Evolutionary conservation across 2,797 vertebrate genomes (phyloP).

Genomic region (Sandelia bainsii): DNA sequence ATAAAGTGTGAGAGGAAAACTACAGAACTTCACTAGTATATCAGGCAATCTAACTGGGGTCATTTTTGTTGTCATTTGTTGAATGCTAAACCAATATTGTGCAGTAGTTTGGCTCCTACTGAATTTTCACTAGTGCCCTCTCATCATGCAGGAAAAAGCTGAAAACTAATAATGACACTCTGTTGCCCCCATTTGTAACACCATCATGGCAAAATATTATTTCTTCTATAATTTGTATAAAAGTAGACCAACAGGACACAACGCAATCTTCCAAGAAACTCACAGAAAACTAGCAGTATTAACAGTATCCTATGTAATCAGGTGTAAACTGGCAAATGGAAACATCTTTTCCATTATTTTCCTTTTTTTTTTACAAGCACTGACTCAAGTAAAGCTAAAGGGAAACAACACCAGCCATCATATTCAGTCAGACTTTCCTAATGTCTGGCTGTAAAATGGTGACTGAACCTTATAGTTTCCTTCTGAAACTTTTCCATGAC

Average conservation of each 20-base stretch:
- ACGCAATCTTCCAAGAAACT: not conserved
- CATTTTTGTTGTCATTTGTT: not conserved
- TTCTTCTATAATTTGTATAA: not conserved
- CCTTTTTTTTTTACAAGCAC: constrained; percentile 24
- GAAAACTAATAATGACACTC: constrained; percentile 14
- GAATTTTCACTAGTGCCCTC: not conserved
- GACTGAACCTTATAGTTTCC: constrained; percentile 27
- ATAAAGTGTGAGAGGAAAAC: not conserved
- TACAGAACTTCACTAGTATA: not conserved
- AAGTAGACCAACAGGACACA: not conserved
- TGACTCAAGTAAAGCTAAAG: constrained; percentile 16
- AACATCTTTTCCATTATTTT: not conserved
- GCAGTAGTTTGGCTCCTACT: not conserved
- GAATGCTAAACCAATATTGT: not conserved
- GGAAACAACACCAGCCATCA: constrained; percentile 23
- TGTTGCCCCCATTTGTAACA: constrained; percentile 52
- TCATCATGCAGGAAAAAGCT: not conserved
- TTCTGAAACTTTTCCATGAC: constrained; percentile 56
- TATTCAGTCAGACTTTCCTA: constrained; percentile 56
- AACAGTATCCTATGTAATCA: not conserved
- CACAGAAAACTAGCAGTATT: not conserved
- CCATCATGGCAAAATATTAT: not conserved
- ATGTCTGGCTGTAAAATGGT: constrained; percentile 17
- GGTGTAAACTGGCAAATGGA: constrained; percentile 22
- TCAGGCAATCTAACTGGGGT: not conserved